phyloP scores from a whole-genome alignment of 2,888 invertebrate species.

The Baronia brevicornis region DNA sequence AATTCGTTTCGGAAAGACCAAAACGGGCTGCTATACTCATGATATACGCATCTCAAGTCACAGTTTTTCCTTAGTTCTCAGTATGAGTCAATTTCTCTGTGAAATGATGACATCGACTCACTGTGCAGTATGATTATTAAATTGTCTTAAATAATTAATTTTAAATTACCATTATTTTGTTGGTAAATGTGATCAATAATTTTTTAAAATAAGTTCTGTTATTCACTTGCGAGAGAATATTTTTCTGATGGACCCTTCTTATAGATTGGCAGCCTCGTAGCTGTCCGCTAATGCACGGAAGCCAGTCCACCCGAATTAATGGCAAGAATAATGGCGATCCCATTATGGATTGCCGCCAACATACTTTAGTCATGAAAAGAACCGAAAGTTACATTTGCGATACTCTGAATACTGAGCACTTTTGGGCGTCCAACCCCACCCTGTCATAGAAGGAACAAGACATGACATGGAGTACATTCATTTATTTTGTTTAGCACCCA shows the following conservation, averaged over 20 bases:
- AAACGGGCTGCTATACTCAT: no score
- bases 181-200: no score
- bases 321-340: constrained; percentile 76
- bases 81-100: no score
- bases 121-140: no score
- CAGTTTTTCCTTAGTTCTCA: no score
- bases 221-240: constrained; percentile 23
- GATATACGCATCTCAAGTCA: no score
- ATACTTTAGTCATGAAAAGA: constrained; percentile 76
- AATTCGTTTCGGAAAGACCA: constrained; percentile 53
- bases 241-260: constrained; percentile 39
- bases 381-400: constrained; percentile 77
- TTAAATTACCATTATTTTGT: no score
- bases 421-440: constrained; percentile 45
- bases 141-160: no score
- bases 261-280: constrained; percentile 62
- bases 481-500: neutral
- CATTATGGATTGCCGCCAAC: constrained; percentile 77
- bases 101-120: no score
- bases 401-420: constrained; percentile 74
- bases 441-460: constrained; percentile 37
- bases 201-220: no score
- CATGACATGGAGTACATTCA: constrained; percentile 33
- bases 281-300: constrained; percentile 73
- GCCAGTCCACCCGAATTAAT: constrained; percentile 73